A percentile compares a stretch with the other conserved stretches of the same genome.
phyloP scores from a whole-genome alignment of 1,140 invertebrate species.

The Neotoxoptera formosana region DNA sequence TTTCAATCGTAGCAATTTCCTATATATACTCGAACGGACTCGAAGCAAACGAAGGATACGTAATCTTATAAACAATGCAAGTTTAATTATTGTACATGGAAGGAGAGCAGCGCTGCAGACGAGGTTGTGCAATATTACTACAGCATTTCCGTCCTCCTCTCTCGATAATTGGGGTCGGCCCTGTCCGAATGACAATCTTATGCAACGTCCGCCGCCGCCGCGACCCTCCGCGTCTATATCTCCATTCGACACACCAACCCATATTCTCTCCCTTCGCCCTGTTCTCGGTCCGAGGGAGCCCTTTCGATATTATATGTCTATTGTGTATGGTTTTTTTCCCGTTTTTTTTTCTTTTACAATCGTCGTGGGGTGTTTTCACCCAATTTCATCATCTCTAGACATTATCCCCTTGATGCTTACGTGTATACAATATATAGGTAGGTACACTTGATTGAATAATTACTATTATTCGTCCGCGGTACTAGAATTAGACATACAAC shows the following conservation, averaged over 20 bases:
- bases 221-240: constrained; percentile 28
- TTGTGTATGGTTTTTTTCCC: constrained; percentile 4
- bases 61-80: constrained; percentile 51
- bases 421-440: background rate
- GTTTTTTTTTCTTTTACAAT: background rate
- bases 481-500: background rate
- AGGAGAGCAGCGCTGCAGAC: no score
- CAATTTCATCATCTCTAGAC: background rate
- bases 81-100: constrained; percentile 44
- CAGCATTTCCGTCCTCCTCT: background rate
- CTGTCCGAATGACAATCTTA: constrained; percentile 43
- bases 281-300: background rate
- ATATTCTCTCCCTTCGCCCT: background rate
- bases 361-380: constrained; percentile 17
- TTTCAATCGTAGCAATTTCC: constrained; percentile 22
- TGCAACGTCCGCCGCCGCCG: background rate
- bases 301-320: constrained; percentile 15
- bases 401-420: background rate
- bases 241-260: constrained; percentile 47
- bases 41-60: constrained; percentile 22
- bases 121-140: constrained; percentile 14
- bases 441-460: background rate
- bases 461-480: constrained; percentile 3
- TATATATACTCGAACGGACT: constrained; percentile 6
- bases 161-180: constrained; percentile 41